A percentile compares a stretch with the other conserved stretches of the same genome.
These are phyloP conservation scores for Cyprichromis sp. DNA, from an alignment of 2,113 vertebrate species.

Conservation along the genomic window DNA sequence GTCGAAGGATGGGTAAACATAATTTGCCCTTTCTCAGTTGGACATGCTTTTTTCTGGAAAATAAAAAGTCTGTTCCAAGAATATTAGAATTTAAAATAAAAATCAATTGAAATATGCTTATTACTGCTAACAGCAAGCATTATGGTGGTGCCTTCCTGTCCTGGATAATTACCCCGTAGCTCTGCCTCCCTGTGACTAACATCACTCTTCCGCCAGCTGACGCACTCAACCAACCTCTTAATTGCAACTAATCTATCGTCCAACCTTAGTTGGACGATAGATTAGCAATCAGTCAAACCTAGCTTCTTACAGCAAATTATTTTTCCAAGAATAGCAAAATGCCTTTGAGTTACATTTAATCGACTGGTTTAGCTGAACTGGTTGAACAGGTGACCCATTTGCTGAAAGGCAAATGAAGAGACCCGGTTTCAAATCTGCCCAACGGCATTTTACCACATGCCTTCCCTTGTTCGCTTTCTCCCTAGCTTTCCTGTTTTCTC, in stretches of 20 bases:
- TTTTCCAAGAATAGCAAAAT: not conserved
- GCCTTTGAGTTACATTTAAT: not conserved
- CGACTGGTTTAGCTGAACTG: not conserved
- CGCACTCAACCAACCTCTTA: not conserved
- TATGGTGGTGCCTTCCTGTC: not conserved
- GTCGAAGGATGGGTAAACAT: constrained; percentile 26
- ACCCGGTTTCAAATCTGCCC: not conserved
- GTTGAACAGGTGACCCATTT: not conserved
- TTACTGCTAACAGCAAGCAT: not conserved
- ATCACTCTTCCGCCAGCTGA: not conserved
- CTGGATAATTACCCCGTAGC: not conserved
- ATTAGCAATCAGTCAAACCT: not conserved
- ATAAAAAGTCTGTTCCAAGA: not conserved
- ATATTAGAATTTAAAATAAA: not conserved
- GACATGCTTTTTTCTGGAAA: constrained; percentile 7
- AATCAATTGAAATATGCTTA: not conserved
- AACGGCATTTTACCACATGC: not conserved
- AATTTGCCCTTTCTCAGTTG: constrained; percentile 11
- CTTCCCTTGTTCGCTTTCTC: not conserved
- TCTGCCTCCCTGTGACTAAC: not conserved
- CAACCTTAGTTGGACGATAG: not conserved
- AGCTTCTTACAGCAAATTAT: not conserved
- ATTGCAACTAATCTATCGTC: too few relatives aligned
- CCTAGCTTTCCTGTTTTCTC: not conserved
- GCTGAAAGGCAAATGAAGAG: not conserved